A percentile compares a stretch with the other conserved stretches of the same genome.
Evolutionary conservation across 2,113 vertebrate species (phyloP).

Genomic region (Terrapene triunguis): DNA sequence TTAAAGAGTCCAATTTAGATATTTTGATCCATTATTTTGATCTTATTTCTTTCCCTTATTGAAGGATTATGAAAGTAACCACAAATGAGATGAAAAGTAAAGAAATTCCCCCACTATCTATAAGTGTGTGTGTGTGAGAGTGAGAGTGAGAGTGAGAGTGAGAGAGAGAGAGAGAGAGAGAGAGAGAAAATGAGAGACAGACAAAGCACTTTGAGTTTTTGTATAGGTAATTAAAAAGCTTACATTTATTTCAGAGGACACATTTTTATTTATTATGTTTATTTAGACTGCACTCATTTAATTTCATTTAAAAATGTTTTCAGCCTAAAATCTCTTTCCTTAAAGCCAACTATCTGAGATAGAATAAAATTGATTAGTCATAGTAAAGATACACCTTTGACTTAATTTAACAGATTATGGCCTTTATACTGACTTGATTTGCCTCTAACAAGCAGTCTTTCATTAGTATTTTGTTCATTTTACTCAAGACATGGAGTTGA

Average conservation of each 20-base stretch:
- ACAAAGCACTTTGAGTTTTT: neutral
- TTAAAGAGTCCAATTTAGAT: fast-evolving
- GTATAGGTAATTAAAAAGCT: neutral
- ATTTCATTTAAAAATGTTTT: neutral
- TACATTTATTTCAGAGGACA: neutral
- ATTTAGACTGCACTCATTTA: neutral
- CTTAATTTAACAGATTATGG: neutral
- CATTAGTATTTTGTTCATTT: neutral
- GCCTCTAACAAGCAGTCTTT: neutral
- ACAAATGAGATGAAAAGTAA: neutral
- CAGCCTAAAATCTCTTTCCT: neutral
- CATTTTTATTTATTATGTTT: neutral
- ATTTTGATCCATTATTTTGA: fast-evolving
- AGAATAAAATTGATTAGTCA: neutral
- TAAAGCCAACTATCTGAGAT: neutral
- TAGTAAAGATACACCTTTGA: neutral
- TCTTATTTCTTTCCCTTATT: neutral
- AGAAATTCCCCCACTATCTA: neutral
- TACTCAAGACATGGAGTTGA: neutral
- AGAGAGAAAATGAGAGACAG: neutral
- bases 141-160: neutral
- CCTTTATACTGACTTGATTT: neutral
- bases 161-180: neutral
- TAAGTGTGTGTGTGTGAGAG: neutral
- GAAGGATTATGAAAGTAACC: neutral